Base-by-base conservation (phyloP, 1,140 invertebrate genomes). In the Panagrolaimus sp. region DNA sequence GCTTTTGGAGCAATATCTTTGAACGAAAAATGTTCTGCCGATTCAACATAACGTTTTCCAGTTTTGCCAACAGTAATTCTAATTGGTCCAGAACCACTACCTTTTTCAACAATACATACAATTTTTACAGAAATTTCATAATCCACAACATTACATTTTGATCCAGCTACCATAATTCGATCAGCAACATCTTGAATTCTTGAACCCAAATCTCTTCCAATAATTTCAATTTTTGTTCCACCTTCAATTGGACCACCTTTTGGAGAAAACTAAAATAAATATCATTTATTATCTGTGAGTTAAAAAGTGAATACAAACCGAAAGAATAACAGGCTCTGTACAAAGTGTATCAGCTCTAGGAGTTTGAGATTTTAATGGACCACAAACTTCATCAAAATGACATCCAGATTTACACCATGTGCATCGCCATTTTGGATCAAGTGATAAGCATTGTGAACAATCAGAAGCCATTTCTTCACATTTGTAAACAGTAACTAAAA, bases 161-260 rank as follows among this genome's bases (percentile, higher is more conserved):
- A 89, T 72, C 91, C 89, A 1, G 92, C 93, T 78, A 97, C 94
- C 8, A 89, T 88, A 66, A 97, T 91, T 86, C 92, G 92, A 14
- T 91, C 92, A 46, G 87, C 86, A 0, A 98, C 92, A 84, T 98
- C 94, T 78, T 90, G 89, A 76, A 91, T 88, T 72, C 89, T 89
- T 62, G 94, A 87, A 0, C 95, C 95, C 27, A 98, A 87, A 86
- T 98, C 96, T 79, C 91, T 91, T 8, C 96, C 96, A 85, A 91
- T 90, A 68, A 98, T 96, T 8, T 92, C 96, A 0, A 98, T 89
- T 43, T 92, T 83, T 23, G 96, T 98, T 1, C 95, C 95, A 31
- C 95, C 95, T 87, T 96, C 91, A 62, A 93, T 88, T 9, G 94
- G 96, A 13, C 95, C 95, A 82, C 90, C 92, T 25, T 92, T 81